These are phyloP conservation scores for Nyctalus aviator DNA, from an alignment of 2,797 vertebrate species.

Conservation along the genomic window DNA sequence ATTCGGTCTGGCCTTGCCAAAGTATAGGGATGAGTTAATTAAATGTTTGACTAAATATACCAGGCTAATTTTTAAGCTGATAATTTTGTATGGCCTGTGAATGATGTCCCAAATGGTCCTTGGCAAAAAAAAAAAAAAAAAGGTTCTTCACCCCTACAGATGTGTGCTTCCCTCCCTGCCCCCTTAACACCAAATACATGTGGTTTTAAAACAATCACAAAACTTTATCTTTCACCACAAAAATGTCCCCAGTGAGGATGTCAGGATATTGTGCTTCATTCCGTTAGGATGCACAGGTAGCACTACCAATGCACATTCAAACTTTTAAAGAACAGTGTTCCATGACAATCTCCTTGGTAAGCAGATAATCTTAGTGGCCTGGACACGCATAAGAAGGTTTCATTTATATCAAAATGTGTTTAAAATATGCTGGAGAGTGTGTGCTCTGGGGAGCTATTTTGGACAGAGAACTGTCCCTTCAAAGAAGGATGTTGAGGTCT, in stretches of 20 bases:
- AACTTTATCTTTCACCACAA: not conserved
- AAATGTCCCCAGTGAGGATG: not conserved
- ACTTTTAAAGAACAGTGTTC: not conserved
- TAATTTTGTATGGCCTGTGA: no score
- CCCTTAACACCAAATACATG: not conserved
- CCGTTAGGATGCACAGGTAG: not conserved
- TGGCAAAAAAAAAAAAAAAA: no score
- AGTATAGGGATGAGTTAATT: no score
- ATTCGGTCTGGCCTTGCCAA: no score
- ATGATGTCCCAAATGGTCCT: no score
- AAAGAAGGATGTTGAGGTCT: constrained; percentile 49
- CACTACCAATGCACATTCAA: not conserved
- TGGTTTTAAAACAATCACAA: not conserved
- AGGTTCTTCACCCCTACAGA: not conserved
- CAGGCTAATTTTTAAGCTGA: no score
- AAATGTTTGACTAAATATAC: no score
- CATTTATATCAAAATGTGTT: not conserved
- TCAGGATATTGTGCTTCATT: not conserved
- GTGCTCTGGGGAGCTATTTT: constrained; percentile 20
- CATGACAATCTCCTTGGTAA: not conserved
- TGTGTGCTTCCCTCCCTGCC: not conserved
- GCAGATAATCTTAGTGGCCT: not conserved
- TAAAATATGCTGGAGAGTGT: not conserved
- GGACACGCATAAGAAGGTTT: not conserved
- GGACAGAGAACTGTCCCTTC: constrained; percentile 77